Evolutionary conservation across 2,797 vertebrate species (phyloP), one percentile per base, ranked within the genome.

Genomic region (Gobionotothen gibberifrons): DNA sequence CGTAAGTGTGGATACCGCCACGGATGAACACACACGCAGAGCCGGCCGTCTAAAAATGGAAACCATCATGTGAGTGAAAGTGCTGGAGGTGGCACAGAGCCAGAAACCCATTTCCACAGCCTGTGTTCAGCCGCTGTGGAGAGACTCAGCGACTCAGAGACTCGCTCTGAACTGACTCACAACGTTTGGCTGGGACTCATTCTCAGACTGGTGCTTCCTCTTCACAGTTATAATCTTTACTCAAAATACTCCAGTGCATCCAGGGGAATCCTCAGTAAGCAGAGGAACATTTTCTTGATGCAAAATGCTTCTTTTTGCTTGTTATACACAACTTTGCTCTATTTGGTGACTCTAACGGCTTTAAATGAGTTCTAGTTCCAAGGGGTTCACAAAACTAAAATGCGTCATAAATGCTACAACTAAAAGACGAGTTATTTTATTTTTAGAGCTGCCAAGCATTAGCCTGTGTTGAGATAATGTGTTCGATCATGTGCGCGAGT

Each of bases 41-140:
- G 19, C 26, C 16, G 17, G 26, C 9, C 2, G 59, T 78, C 84
- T 89, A 92, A 75, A 89, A 87, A 90, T 82, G 68, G 81, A 32
- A 40, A 14, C 44, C 65, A 46, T 56, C 85, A 80, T 74, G 77
- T 83, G 83, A 89, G 69, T 15, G 56, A 48, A 74, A 80, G 70
- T 46, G 82, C 72, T 42, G 26, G 26, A 62, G 51, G 40, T 58
- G 76, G 75, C 75, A 48, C 56, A 6, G 65, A 79, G 86, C 68
- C 78, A 80, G 66, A 32, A 73, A 74, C 63, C 67, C 74, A 82
- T 76, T 56, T 32, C 49, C 58, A 53, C 61, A 60, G 26, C 66
- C 42, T 22, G 46, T 42, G 55, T 76, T 73, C 22, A 55, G 32
- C 52, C 61, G 21, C n/a, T 3, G 48, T n/a, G 26, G 51, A 71